Percentiles rank a stretch among this genome's conserved stretches.
Conservation (phyloP, 2,888 invertebrate genomes). For the Epinotia ramella region DNA sequence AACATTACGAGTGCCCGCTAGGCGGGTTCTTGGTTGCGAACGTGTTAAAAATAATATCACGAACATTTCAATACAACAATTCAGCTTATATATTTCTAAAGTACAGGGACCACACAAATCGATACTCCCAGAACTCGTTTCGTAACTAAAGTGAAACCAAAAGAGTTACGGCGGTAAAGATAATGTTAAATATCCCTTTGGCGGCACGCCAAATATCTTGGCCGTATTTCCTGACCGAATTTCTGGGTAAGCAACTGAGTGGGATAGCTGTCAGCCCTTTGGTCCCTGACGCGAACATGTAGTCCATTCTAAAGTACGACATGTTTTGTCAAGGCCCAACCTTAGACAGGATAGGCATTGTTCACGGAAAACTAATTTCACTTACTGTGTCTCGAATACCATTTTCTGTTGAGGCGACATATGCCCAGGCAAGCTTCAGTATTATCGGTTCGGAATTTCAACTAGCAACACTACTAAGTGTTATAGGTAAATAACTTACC, state of each 20-base stretch:
- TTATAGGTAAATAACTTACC: no score
- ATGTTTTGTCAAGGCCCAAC: constrained; percentile 11
- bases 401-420: no score
- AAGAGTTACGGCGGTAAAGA: constrained; percentile 31
- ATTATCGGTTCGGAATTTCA: no score
- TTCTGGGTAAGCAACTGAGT: constrained; percentile 20
- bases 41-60: no score
- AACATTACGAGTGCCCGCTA: no score
- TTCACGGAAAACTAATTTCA: no score
- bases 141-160: constrained; percentile 27
- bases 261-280: constrained; percentile 15
- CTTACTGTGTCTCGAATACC: no score
- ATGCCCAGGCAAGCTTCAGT: no score
- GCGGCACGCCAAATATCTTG: constrained; percentile 24
- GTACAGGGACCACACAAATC: constrained; percentile 12
- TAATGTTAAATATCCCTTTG: constrained; percentile 32
- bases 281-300: constrained; percentile 14
- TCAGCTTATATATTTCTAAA: not conserved
- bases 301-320: constrained; percentile 5
- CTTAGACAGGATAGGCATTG: not conserved
- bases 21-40: no score
- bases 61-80: not conserved
- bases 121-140: constrained; percentile 15
- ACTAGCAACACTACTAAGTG: no score
- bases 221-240: constrained; percentile 27